Conservation (phyloP, 1,140 invertebrate species). For the Branchinecta lynchi region DNA sequence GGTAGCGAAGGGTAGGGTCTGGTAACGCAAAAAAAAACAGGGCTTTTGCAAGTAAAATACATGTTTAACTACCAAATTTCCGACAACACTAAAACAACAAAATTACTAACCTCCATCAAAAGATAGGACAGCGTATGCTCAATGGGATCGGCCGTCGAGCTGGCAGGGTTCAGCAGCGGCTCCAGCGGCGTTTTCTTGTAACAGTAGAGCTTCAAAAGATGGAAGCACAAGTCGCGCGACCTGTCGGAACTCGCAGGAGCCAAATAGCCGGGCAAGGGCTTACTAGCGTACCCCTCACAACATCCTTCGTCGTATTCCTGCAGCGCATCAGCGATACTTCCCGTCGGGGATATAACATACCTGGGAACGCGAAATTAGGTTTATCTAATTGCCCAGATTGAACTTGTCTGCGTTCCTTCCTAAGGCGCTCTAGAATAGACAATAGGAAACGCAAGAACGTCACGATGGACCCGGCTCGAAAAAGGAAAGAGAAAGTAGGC, state of each 20-base stretch:
- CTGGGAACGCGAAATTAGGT: slow-evolving; percentile 27
- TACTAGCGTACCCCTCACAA: slow-evolving; percentile 35
- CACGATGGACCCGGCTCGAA: too few species aligned
- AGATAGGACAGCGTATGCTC: slow-evolving; percentile 45
- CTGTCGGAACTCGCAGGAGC: not conserved
- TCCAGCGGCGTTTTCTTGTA: slow-evolving; percentile 47
- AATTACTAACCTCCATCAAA: not conserved
- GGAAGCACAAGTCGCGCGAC: slow-evolving; percentile 59
- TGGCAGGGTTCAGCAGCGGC: slow-evolving; percentile 51
- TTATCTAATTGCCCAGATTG: too few species aligned
- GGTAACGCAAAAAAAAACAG: too few species aligned
- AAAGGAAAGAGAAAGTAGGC: too few species aligned
- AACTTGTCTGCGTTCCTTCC: too few species aligned
- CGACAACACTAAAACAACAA: too few species aligned
- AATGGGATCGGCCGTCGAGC: slow-evolving; percentile 57
- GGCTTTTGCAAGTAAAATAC: too few species aligned
- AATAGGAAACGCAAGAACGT: not conserved
- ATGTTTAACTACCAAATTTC: too few species aligned
- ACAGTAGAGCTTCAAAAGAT: slow-evolving; percentile 58
- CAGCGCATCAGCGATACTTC: slow-evolving; percentile 49
- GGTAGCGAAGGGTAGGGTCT: too few species aligned
- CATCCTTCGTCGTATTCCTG: slow-evolving; percentile 50
- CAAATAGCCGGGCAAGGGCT: slow-evolving; percentile 41
- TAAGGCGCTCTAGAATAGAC: too few species aligned
- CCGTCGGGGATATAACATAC: slow-evolving; percentile 46